Base-by-base conservation (phyloP, 2,888 invertebrate genomes). In the Colletes collaris region DNA sequence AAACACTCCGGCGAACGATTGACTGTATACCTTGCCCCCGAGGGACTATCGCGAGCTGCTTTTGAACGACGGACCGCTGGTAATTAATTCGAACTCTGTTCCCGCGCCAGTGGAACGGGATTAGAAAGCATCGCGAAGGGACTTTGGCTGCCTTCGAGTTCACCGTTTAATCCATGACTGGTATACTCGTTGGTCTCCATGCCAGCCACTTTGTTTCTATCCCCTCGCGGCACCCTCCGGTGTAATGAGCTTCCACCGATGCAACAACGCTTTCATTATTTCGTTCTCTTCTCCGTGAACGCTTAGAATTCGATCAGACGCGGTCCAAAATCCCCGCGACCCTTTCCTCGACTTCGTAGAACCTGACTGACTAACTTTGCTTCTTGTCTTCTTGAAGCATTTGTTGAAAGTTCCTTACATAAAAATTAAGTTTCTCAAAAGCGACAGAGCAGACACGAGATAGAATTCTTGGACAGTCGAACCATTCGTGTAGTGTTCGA, bases 81-180 rank as follows among this genome's bases (percentile, higher is more conserved):
- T 76, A 76, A 81, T 81, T 70, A 82, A 82, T 76, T 80, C 49
- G 70, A 74, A 59, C 66, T 70, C 73, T 56, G 71, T 53, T 71
- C 58, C 44, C 52, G 8, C 40, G 19, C 58, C n/a, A 13, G 37
- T 16, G 27, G 44, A 37, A 27, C 40, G 53, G 58, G 66, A 64
- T 70, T 77, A 40, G 59, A 64, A 60, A 44, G 67, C 35, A 60
- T 49, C 40, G 58, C 13, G 55, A 10, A 35, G n/a, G 55, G 63
- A 40, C 37, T 53, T n/a, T 44, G 27, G 44, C 46, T 40, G 16
- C 59, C 8, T 40, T 7, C 3, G 27, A 67, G 63, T 55, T 62
- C 6, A 5, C 4, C 55, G 52, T 56, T 76, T 79, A 69, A 76
- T 56, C 63, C 67, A 40, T 50, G 49, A 55, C 40, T 27, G 8